Evolutionary conservation across 2,888 invertebrate species (phyloP).

Genomic region (Aethes cnicana): DNA sequence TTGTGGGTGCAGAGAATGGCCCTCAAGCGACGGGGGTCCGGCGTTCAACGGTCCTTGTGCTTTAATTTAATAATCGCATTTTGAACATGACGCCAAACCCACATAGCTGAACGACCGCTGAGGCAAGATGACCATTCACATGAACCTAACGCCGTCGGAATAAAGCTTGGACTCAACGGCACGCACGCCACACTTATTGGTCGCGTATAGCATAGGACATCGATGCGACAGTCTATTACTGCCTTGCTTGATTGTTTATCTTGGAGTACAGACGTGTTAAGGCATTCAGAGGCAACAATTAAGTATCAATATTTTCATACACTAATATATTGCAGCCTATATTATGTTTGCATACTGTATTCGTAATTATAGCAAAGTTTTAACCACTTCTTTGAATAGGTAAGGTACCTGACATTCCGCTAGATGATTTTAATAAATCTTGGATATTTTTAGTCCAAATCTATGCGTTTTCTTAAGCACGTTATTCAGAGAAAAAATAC

Average conservation of each 20-base stretch:
- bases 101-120: constrained; percentile 20
- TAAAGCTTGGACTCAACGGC: constrained; percentile 19
- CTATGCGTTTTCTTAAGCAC: no score
- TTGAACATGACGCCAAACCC: constrained; percentile 42
- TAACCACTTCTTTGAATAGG: no score
- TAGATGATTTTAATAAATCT: no score
- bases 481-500: no score
- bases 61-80: constrained; percentile 71
- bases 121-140: background rate
- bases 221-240: constrained; percentile 35
- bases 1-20: constrained; percentile 56
- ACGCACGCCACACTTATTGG: constrained; percentile 3
- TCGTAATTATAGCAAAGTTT: no score
- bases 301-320: no score
- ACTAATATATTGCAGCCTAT: no score
- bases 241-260: constrained; percentile 39
- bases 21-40: constrained; percentile 55
- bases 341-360: no score
- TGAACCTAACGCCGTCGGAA: constrained; percentile 13
- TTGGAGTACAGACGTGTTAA: constrained; percentile 36
- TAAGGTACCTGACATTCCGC: no score
- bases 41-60: constrained; percentile 49
- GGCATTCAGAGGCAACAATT: constrained; percentile 19
- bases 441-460: no score
- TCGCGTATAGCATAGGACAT: constrained; percentile 21